These are phyloP conservation scores for Girardia tigrina DNA, from an alignment of 2,888 invertebrate species.

Conservation along the genomic window DNA sequence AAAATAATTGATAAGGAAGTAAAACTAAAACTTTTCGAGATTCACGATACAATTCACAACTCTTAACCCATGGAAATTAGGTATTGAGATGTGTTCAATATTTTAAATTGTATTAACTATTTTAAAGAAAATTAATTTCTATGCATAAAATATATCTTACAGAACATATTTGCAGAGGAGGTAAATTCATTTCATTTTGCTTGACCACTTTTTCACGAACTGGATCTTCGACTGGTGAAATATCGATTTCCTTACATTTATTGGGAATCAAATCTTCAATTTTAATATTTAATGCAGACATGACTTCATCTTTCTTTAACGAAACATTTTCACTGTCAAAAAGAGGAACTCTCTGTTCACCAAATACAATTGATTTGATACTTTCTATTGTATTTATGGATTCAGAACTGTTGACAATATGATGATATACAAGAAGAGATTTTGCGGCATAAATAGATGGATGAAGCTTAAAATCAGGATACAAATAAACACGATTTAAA, in stretches of 20 bases:
- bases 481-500: conserved; percentile 70
- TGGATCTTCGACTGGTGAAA: background rate
- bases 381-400: background rate
- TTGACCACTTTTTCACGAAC: background rate
- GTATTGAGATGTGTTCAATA: too few relatives aligned
- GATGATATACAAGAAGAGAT: conserved; percentile 55
- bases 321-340: background rate
- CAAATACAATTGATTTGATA: background rate
- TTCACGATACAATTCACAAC: too few relatives aligned
- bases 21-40: too few relatives aligned
- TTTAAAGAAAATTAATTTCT: too few relatives aligned
- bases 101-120: too few relatives aligned
- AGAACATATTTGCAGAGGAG: background rate
- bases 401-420: conserved; percentile 38
- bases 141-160: background rate
- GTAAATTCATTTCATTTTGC: background rate
- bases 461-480: conserved; percentile 62
- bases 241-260: background rate
- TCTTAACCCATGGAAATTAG: too few relatives aligned
- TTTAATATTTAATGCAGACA: too few relatives aligned
- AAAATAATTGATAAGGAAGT: too few relatives aligned
- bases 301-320: background rate
- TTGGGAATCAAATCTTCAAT: too few relatives aligned
- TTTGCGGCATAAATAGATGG: conserved; percentile 74
- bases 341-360: background rate